A percentile compares a stretch with the other conserved stretches of the same genome.
Evolutionary conservation across 2,113 vertebrate genomes (phyloP).

Genomic region (Neogobius melanostomus): DNA sequence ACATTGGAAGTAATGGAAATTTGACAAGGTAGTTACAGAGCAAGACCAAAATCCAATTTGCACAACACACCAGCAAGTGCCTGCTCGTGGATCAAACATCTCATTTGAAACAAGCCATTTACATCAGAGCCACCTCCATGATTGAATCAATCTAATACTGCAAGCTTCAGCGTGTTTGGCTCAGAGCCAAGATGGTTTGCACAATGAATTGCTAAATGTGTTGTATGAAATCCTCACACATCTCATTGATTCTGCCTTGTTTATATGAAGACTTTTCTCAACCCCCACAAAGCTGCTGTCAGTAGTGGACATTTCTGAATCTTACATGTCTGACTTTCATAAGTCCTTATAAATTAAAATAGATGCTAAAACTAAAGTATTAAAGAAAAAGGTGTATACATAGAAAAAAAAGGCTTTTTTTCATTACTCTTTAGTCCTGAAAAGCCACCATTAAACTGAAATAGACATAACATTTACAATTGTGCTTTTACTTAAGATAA

Average conservation of each 20-base stretch:
- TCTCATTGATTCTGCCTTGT: constrained; percentile 24
- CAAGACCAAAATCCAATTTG: constrained; percentile 53
- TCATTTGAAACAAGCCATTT: constrained; percentile 33
- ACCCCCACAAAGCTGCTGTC: constrained; percentile 5
- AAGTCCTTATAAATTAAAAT: neutral
- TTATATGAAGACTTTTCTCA: constrained; percentile 8
- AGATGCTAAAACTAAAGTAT: neutral
- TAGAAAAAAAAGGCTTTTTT: too few relatives aligned
- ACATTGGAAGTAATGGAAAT: constrained; percentile 40
- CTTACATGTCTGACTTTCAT: neutral
- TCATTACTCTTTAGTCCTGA: too few relatives aligned
- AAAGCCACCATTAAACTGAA: too few relatives aligned
- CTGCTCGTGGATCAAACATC: constrained; percentile 46
- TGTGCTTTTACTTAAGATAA: too few relatives aligned
- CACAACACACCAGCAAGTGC: constrained; percentile 33
- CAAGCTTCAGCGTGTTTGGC: constrained; percentile 28
- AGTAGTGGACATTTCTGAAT: neutral
- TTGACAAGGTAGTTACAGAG: constrained; percentile 30
- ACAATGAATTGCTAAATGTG: constrained; percentile 30
- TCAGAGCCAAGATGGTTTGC: constrained; percentile 6
- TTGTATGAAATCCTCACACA: constrained; percentile 19
- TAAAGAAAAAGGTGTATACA: neutral
- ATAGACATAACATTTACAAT: too few relatives aligned
- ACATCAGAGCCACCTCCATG: constrained; percentile 21
- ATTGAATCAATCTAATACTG: constrained; percentile 38